Evolutionary conservation across 2,888 invertebrate genomes (phyloP).

Genomic region (Rosalia funebris): DNA sequence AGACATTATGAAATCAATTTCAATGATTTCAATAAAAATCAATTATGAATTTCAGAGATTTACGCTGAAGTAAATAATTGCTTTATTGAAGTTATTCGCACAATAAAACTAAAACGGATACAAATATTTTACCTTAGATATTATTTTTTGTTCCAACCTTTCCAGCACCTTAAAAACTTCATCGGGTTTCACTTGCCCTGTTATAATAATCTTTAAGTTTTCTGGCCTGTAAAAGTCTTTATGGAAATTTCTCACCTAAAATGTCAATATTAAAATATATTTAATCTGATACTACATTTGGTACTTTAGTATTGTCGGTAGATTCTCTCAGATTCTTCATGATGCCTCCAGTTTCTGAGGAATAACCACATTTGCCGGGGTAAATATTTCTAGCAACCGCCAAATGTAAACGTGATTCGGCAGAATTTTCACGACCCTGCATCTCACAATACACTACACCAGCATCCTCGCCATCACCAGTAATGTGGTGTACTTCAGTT

Average conservation of each 20-base stretch:
- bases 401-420: slow-evolving; percentile 75
- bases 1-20: no score
- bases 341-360: slow-evolving; percentile 85
- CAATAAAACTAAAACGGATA: no score
- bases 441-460: slow-evolving; percentile 97
- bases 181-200: slow-evolving; percentile 80
- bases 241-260: slow-evolving; percentile 81
- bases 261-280: slow-evolving; percentile 53
- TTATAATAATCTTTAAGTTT: slow-evolving; percentile 85
- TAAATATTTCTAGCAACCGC: slow-evolving; percentile 78
- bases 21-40: no score
- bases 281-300: neutral
- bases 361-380: slow-evolving; percentile 84
- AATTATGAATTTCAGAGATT: no score
- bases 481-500: slow-evolving; percentile 93
- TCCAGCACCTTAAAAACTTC: slow-evolving; percentile 80
- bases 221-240: slow-evolving; percentile 88
- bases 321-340: slow-evolving; percentile 85
- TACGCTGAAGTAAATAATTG: no score
- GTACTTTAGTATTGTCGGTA: slow-evolving; percentile 82
- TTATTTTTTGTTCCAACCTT: slow-evolving; percentile 80
- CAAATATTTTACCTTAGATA: slow-evolving; percentile 74
- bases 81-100: no score
- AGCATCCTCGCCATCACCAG: slow-evolving; percentile 87
- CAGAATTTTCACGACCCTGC: slow-evolving; percentile 87